Base-by-base conservation (phyloP, 2,888 invertebrate genomes). In the Macrosiphum euphorbiae region DNA sequence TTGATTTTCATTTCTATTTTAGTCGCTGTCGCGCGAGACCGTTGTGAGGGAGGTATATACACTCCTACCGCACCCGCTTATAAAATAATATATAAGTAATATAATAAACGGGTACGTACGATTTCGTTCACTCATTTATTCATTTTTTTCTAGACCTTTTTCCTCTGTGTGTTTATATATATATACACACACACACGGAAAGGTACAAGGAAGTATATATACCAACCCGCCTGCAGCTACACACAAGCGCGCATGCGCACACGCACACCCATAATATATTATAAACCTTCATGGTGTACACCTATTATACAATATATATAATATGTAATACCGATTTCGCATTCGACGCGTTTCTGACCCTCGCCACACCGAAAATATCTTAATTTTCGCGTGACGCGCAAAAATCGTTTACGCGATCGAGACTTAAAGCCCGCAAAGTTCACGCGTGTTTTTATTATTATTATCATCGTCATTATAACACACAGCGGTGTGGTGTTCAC, bases 361-460 rank as follows among this genome's bases (percentile, higher is more conserved):
- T 86, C 47, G 24, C 24, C 58, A 47, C 87, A 47, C 50, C 20
- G 50, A 26, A 87, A 52, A 92, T 67, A 61, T 92, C 92, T 92
- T 92, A 87, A 88, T 61, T 92, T 87, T 92, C 13, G 87, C 87
- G 87, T 67, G 92, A 67, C 92, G 88, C 87, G 87, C 67, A 88
- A 92, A 92, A 88, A 67, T 67, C 87, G 92, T 87, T 47, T 92
- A 86, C 44, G 55, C 67, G 67, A 78, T 67, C 90, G 47, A 13
- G 47, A 47, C 47, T 44, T 24, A 58, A 58, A 13, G 26, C 85
- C 35, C 44, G 85, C 85, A 85, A 47, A 86, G 86, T 86, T 86
- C 85, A 85, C 44, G 28, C 28, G 47, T 86, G 47, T 86, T 86
- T 47, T 44, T 86, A 86, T 35, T 44, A 41, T 85, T 85, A 85